phyloP scores from a whole-genome alignment of 2,113 vertebrate genomes.

The Fregetta grallaria region DNA sequence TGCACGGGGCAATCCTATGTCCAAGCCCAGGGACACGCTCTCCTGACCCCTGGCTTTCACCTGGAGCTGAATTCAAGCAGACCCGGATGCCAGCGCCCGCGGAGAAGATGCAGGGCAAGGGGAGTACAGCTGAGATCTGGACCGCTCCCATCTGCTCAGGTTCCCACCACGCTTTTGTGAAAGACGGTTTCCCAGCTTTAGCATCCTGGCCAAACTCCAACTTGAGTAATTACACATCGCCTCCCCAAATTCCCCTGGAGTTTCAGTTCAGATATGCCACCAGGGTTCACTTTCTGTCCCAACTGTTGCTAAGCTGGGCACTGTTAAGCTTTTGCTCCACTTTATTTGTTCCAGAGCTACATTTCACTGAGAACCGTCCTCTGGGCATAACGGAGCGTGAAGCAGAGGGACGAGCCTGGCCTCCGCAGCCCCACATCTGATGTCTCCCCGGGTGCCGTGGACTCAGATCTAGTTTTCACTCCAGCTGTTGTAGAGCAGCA shows the following conservation, averaged over 20 bases:
- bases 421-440: neutral
- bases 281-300: neutral
- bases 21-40: neutral
- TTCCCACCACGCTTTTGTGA: neutral
- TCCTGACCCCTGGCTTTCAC: neutral
- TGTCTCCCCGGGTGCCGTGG: fast-evolving
- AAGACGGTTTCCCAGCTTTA: neutral
- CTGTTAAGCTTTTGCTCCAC: neutral
- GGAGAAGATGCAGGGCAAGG: neutral
- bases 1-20: fast-evolving
- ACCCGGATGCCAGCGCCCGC: fast-evolving
- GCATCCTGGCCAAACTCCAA: conserved; percentile 13
- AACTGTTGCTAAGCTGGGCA: neutral
- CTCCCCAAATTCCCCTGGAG: neutral
- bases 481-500: neutral
- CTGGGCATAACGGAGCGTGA: neutral
- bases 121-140: neutral
- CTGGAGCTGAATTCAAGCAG: neutral
- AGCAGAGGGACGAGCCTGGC: neutral
- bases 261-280: neutral
- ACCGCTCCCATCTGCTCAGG: neutral
- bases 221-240: neutral
- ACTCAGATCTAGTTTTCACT: neutral
- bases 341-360: neutral
- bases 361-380: neutral